phyloP scores from a whole-genome alignment of 2,113 vertebrate species.

The Nanorana parkeri region DNA sequence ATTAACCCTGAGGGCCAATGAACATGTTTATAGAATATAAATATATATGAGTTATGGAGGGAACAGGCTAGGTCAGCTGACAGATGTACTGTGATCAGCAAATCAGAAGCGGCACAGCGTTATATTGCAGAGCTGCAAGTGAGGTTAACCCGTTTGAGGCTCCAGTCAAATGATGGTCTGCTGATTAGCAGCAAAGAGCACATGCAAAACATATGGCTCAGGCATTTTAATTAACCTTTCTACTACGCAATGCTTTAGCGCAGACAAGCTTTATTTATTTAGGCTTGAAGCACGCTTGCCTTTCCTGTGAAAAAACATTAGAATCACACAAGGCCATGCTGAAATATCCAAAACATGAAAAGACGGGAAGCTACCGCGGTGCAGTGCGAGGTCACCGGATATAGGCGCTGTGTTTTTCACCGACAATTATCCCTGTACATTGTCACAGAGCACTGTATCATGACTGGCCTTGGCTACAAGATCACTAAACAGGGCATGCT shows the following conservation, averaged over 20 bases:
- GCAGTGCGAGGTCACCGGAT: neutral
- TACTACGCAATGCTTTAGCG: neutral
- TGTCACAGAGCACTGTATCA: neutral
- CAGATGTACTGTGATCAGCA: neutral
- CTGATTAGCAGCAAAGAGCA: neutral
- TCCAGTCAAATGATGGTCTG: neutral
- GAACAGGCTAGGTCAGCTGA: constrained; percentile 35
- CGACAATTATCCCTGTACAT: neutral
- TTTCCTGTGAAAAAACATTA: neutral
- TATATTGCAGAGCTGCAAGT: neutral
- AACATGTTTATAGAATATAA: constrained; percentile 46
- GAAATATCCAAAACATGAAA: neutral
- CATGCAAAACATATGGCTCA: neutral
- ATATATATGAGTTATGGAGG: constrained; percentile 41
- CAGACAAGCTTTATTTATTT: neutral
- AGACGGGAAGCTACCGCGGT: neutral
- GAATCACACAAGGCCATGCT: neutral
- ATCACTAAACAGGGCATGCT: neutral
- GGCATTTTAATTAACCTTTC: constrained; percentile 15
- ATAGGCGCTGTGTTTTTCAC: neutral
- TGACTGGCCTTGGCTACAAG: neutral
- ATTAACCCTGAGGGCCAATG: constrained; percentile 48
- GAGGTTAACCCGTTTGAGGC: constrained; percentile 15
- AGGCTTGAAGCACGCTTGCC: neutral
- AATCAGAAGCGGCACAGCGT: constrained; percentile 23